phyloP scores from a whole-genome alignment of 2,888 invertebrate species.

The Synergus gifuensis region DNA sequence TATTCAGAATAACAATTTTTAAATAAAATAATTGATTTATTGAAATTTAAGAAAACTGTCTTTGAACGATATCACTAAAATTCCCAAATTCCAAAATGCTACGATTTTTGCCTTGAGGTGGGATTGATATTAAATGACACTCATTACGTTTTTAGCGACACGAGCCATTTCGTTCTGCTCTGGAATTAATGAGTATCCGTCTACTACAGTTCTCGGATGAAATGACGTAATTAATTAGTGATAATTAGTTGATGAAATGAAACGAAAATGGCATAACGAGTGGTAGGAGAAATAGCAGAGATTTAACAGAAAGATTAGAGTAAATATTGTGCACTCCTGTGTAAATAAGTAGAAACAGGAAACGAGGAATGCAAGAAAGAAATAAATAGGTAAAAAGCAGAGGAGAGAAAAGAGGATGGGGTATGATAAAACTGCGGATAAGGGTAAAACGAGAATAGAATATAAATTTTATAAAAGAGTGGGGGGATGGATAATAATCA shows the following conservation, averaged over 20 bases:
- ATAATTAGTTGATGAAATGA: conserved; percentile 11
- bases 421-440: not conserved
- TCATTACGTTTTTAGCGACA: not conserved
- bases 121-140: not conserved
- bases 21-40: not conserved
- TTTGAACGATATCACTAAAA: not conserved
- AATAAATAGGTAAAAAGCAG: not conserved
- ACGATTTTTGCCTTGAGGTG: not conserved
- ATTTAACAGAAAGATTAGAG: not conserved
- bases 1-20: not conserved
- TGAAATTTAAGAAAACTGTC: not conserved
- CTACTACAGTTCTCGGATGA: conserved; percentile 26
- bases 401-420: not conserved
- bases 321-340: not conserved
- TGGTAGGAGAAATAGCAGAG: not conserved
- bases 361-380: not conserved
- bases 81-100: not conserved
- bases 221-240: conserved; percentile 43
- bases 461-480: not conserved
- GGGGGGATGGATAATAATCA: not conserved
- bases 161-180: not conserved
- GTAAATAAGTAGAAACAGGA: not conserved
- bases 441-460: not conserved
- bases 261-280: not conserved
- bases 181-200: conserved; percentile 8